A percentile compares a stretch with the other conserved stretches of the same genome.
Conservation (phyloP, 2,113 vertebrate genomes). For the Laticauda laticaudata region DNA sequence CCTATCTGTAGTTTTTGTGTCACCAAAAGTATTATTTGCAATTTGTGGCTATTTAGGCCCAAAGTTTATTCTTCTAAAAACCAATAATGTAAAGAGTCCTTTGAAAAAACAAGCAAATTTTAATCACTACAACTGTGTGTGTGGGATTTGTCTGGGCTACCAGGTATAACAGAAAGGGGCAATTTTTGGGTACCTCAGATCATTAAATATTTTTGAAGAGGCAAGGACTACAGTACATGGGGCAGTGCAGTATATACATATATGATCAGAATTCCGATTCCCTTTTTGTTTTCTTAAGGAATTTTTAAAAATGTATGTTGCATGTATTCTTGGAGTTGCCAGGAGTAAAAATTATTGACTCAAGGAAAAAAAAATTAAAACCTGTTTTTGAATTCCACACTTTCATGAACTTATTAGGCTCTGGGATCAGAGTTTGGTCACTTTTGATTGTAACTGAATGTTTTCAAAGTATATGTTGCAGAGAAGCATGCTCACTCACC, state of each 20-base stretch:
- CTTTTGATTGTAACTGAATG: not conserved
- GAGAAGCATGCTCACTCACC: not conserved
- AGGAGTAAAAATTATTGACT: not conserved
- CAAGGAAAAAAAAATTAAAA: not conserved
- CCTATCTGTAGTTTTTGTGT: slow-evolving; percentile 1
- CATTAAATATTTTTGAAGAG: not conserved
- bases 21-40: not conserved
- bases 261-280: not conserved
- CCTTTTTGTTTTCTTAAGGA: not conserved
- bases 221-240: not conserved
- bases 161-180: not conserved
- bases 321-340: not conserved
- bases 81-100: not conserved
- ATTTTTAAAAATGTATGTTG: not conserved
- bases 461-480: not conserved
- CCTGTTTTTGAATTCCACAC: not conserved
- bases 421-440: not conserved
- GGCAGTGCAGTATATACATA: not conserved
- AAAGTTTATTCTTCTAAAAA: not conserved
- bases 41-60: not conserved
- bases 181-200: not conserved
- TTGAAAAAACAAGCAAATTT: not conserved
- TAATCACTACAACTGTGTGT: not conserved
- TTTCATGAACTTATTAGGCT: not conserved
- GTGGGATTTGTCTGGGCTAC: not conserved